Conservation (phyloP, 2,888 invertebrate genomes). For the Seladonia tumulorum region DNA sequence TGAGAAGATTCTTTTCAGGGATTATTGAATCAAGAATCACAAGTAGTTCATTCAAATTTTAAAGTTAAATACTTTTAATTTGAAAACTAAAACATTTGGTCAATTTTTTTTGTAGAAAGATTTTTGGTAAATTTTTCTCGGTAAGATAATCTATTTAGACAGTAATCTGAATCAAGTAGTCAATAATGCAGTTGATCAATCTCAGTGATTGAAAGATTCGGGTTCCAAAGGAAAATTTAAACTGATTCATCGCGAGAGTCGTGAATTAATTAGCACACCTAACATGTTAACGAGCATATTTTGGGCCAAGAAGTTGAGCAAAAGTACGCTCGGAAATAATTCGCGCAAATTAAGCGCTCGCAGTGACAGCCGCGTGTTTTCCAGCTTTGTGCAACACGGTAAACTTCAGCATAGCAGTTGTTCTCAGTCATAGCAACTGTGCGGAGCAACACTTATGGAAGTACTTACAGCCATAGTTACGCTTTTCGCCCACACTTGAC, state of each 20-base stretch:
- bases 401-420: not conserved
- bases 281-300: not conserved
- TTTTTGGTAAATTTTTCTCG: too few relatives aligned
- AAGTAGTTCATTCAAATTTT: too few relatives aligned
- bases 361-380: not conserved
- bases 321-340: not conserved
- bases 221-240: too few relatives aligned
- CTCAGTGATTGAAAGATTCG: too few relatives aligned
- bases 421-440: not conserved
- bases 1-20: not conserved
- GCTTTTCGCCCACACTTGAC: slow-evolving; percentile 3
- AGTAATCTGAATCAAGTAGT: too few relatives aligned
- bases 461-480: not conserved
- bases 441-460: not conserved
- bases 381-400: not conserved
- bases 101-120: too few relatives aligned
- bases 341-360: not conserved
- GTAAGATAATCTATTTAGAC: too few relatives aligned
- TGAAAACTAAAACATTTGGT: too few relatives aligned
- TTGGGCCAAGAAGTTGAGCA: not conserved
- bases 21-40: too few relatives aligned
- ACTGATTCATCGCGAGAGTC: not conserved
- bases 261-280: not conserved
- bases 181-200: too few relatives aligned
- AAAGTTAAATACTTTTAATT: too few relatives aligned